Conservation (phyloP, 1,140 invertebrate species). For the Pachypeltis micranthus region DNA sequence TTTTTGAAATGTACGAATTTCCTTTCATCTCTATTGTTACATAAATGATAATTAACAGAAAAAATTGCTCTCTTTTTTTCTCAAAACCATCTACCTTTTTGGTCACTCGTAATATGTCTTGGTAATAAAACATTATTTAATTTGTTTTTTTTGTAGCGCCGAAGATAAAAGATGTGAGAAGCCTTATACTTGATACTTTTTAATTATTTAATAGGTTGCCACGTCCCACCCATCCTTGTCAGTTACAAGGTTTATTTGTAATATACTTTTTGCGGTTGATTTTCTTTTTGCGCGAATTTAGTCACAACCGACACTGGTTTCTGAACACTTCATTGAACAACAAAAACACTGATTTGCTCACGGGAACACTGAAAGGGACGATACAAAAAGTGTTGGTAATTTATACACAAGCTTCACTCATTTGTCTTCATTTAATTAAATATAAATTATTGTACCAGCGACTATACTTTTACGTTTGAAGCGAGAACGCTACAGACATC, state of each 20-base stretch:
- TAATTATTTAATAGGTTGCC: constrained; percentile 9
- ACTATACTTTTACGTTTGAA: constrained; percentile 1
- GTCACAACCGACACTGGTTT: constrained; percentile 2
- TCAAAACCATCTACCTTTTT: constrained; percentile 1
- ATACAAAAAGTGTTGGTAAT: constrained; percentile 7
- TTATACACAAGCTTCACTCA: constrained; percentile 4
- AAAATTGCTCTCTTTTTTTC: neutral
- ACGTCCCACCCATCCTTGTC: constrained; percentile 18
- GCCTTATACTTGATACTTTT: constrained; percentile 17
- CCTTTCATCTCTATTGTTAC: neutral
- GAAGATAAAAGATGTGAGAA: constrained; percentile 13
- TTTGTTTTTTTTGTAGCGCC: neutral
- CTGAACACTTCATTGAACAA: constrained; percentile 8
- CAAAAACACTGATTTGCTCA: constrained; percentile 14
- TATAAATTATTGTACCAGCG: constrained; percentile 9
- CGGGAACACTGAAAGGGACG: constrained; percentile 11
- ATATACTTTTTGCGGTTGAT: constrained; percentile 1
- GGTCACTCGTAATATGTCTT: neutral
- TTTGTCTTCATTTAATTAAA: neutral
- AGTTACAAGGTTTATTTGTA: too few relatives aligned
- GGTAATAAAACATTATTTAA: neutral
- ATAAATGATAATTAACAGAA: neutral
- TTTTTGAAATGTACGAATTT: neutral
- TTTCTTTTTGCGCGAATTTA: neutral
- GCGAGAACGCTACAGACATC: neutral